A percentile compares a stretch with the other conserved stretches of the same genome.
phyloP scores from a whole-genome alignment of 2,797 vertebrate species.

The Ambastaia sidthimunki region DNA sequence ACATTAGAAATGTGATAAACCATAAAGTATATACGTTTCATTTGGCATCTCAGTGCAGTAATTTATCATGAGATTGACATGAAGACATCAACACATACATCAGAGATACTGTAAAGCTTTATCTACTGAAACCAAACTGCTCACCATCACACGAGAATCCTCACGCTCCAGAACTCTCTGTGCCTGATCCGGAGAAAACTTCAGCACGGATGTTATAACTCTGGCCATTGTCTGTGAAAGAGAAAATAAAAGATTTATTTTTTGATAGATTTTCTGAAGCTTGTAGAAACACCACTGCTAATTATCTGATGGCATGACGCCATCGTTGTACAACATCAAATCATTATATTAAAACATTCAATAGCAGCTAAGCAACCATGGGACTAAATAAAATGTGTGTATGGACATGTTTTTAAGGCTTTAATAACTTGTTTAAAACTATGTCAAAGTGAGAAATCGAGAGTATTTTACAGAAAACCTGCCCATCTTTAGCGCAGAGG shows the following conservation, averaged over 20 bases:
- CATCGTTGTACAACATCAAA: not conserved
- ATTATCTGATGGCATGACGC: no score
- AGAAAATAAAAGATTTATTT: no score
- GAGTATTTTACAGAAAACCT: not conserved
- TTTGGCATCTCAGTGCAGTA: not conserved
- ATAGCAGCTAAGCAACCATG: not conserved
- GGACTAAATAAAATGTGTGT: not conserved
- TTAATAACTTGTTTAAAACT: not conserved
- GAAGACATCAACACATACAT: not conserved
- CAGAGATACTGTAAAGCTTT: not conserved
- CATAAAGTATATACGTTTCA: no score
- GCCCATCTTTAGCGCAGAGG: not conserved
- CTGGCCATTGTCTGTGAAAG: constrained; percentile 93
- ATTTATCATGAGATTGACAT: not conserved
- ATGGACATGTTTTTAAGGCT: not conserved
- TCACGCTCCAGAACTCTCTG: constrained; percentile 96
- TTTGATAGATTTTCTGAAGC: no score
- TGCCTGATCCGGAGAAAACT: constrained; percentile 91
- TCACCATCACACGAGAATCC: constrained; percentile 87
- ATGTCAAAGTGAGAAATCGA: not conserved
- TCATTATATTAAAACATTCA: no score
- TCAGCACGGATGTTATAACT: constrained; percentile 95
- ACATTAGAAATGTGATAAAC: no score
- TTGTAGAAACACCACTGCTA: no score
- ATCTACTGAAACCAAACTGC: constrained; percentile 38